phyloP scores from a whole-genome alignment of 2,888 invertebrate species.

The Anthrax anthrax region DNA sequence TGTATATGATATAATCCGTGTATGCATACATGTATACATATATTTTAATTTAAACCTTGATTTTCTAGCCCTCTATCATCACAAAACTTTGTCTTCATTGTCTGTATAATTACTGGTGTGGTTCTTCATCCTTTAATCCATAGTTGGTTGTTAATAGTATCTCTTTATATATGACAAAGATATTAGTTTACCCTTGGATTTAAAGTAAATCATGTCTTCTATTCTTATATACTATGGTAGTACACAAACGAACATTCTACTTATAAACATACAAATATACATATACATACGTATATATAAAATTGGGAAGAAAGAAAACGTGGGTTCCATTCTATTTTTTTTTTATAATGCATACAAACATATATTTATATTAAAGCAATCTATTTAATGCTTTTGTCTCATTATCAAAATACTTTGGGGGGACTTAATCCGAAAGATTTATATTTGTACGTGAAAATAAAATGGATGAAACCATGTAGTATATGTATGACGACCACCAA shows the following conservation, averaged over 20 bases:
- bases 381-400: conserved; percentile 1
- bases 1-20: too few relatives aligned
- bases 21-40: too few relatives aligned
- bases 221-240: too few relatives aligned
- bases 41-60: too few relatives aligned
- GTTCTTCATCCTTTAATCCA: conserved; percentile 8
- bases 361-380: not conserved
- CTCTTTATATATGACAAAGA: not conserved
- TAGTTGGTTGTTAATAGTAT: conserved; percentile 6
- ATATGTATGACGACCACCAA: too few relatives aligned
- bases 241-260: too few relatives aligned
- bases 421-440: conserved; percentile 4
- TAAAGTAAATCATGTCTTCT: conserved; percentile 1
- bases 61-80: not conserved
- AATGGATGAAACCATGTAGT: too few relatives aligned
- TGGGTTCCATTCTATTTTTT: too few relatives aligned
- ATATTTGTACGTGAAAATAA: not conserved
- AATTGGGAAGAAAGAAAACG: too few relatives aligned
- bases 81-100: conserved; percentile 4
- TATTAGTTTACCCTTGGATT: conserved; percentile 4
- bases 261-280: too few relatives aligned
- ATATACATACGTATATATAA: not conserved
- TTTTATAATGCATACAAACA: not conserved
- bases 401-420: conserved; percentile 8
- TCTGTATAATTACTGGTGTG: conserved; percentile 5